A percentile compares a stretch with the other conserved stretches of the same genome.
Conservation (phyloP, 2,797 vertebrate species). For the Helicolenus hilgendorfi region DNA sequence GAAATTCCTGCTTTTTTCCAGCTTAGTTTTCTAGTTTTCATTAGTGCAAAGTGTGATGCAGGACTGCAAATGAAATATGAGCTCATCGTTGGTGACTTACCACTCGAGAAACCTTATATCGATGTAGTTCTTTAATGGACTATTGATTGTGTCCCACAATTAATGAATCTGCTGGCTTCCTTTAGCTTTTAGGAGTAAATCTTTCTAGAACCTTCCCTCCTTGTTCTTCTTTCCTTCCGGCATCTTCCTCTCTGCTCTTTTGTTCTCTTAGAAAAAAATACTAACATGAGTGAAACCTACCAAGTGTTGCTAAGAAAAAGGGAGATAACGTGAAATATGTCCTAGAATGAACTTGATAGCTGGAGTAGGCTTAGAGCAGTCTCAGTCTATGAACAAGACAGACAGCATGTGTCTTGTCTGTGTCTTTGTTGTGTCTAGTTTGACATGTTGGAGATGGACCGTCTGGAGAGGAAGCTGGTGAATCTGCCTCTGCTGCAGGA, state of each 20-base stretch:
- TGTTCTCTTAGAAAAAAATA: background rate
- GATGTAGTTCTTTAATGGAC: conserved; percentile 16
- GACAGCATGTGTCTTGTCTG: background rate
- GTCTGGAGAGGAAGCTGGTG: conserved; percentile 95
- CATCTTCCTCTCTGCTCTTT: background rate
- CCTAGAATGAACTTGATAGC: background rate
- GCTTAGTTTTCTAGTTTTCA: conserved; percentile 16
- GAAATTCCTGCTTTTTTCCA: background rate
- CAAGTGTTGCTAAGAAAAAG: background rate
- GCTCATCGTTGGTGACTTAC: background rate
- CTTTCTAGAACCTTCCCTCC: background rate
- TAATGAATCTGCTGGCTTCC: conserved; percentile 28
- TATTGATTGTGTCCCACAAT: conserved; percentile 25
- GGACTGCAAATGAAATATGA: background rate
- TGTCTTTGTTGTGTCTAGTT: conserved; percentile 88
- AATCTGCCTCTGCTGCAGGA: conserved; percentile 96
- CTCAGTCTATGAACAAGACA: background rate
- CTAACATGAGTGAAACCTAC: background rate
- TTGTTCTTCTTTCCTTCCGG: background rate
- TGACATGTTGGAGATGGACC: conserved; percentile 99
- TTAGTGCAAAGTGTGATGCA: background rate
- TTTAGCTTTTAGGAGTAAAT: conserved; percentile 26
- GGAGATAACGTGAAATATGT: background rate
- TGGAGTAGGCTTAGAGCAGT: background rate
- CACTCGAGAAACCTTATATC: background rate